These are phyloP conservation scores for Calliphora vicina DNA, from an alignment of 1,140 invertebrate species.

Conservation along the genomic window DNA sequence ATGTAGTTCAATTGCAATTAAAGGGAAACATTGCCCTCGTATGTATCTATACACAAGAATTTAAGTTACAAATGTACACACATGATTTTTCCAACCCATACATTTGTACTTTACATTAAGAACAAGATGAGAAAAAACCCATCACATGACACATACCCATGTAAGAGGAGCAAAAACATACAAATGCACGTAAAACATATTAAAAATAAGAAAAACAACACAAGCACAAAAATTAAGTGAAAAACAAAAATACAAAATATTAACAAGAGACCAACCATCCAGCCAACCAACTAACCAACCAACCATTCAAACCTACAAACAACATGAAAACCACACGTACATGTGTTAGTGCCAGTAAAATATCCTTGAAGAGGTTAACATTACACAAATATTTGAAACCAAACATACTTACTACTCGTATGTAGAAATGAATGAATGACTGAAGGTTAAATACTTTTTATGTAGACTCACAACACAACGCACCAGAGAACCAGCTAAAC, in stretches of 20 bases:
- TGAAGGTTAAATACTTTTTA: slow-evolving; percentile 29
- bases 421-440: not conserved
- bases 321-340: slow-evolving; percentile 22
- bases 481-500: not conserved
- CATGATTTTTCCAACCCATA: too few species aligned
- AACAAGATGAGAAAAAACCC: not conserved
- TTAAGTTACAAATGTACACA: too few species aligned
- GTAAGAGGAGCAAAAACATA: too few species aligned
- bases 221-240: too few species aligned
- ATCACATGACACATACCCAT: not conserved
- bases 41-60: too few species aligned
- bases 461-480: too few species aligned
- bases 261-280: slow-evolving; percentile 2
- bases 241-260: slow-evolving; percentile 27
- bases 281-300: too few species aligned
- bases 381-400: slow-evolving; percentile 9
- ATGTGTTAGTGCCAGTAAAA: not conserved
- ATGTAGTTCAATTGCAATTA: too few species aligned
- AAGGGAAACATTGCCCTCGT: too few species aligned
- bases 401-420: not conserved
- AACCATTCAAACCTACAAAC: too few species aligned
- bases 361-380: slow-evolving; percentile 32
- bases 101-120: not conserved
- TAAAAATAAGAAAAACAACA: too few species aligned
- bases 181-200: too few species aligned